phyloP scores from a whole-genome alignment of 2,797 vertebrate genomes.

The Molothrus aeneus region DNA sequence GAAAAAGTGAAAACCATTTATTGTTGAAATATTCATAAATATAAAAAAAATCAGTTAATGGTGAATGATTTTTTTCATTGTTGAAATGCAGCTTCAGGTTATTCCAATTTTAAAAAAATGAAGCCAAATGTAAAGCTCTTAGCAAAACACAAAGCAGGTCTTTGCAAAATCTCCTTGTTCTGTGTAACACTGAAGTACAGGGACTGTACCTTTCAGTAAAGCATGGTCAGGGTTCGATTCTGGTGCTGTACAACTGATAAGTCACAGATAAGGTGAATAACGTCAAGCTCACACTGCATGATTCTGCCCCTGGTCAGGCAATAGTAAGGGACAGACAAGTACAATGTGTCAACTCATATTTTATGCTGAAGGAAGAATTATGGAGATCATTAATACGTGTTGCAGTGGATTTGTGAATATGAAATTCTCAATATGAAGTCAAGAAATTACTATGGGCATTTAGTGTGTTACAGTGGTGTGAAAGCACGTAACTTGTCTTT shows the following conservation, averaged over 20 bases:
- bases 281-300: not conserved
- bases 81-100: not conserved
- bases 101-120: not conserved
- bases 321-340: not conserved
- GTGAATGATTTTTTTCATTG: not conserved
- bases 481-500: not conserved
- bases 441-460: not conserved
- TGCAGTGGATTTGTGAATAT: not conserved
- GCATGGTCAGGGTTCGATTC: not conserved
- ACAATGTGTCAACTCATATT: not conserved
- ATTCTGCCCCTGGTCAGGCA: not conserved
- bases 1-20: not conserved
- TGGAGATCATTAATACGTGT: not conserved
- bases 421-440: not conserved
- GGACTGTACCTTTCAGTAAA: not conserved
- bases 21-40: not conserved
- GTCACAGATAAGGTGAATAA: not conserved
- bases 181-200: not conserved
- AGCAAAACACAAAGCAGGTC: not conserved
- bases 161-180: not conserved
- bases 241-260: not conserved
- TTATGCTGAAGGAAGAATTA: not conserved
- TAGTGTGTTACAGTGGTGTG: not conserved
- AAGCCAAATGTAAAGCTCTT: not conserved
- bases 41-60: not conserved